phyloP scores from a whole-genome alignment of 2,797 vertebrate genomes.

The Brotula barbata region DNA sequence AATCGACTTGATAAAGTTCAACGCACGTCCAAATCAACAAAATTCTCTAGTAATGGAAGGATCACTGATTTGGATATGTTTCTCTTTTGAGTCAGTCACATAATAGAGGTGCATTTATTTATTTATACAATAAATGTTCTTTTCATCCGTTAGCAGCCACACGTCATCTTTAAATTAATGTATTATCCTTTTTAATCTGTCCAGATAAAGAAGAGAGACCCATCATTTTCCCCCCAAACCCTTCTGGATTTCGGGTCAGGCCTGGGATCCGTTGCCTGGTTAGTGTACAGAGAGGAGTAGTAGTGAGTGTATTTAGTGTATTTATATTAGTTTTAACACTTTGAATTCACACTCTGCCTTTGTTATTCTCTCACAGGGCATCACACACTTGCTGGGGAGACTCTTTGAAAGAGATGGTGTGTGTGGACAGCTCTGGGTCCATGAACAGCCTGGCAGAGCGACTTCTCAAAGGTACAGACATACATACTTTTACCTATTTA shows the following conservation, averaged over 20 bases:
- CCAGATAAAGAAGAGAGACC: slow-evolving; percentile 83
- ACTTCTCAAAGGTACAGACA: slow-evolving; percentile 81
- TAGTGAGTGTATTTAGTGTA: neutral
- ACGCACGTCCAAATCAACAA: no score
- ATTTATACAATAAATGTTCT: no score
- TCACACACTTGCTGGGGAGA: slow-evolving; percentile 82
- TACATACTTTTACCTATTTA: neutral
- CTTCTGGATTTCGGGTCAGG: slow-evolving; percentile 91
- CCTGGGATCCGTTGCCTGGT: slow-evolving; percentile 85
- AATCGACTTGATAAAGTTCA: no score
- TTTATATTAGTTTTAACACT: neutral
- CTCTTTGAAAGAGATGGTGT: slow-evolving; percentile 84
- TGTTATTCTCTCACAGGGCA: slow-evolving; percentile 75
- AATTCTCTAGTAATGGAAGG: no score
- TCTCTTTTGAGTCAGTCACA: no score
- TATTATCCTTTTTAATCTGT: neutral
- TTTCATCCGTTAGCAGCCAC: no score
- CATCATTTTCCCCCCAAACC: slow-evolving; percentile 81
- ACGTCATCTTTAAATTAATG: neutral
- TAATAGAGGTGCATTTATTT: no score
- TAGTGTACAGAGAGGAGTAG: slow-evolving; percentile 57
- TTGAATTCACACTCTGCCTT: neutral
- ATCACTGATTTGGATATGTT: no score
- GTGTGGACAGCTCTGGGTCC: slow-evolving; percentile 84
- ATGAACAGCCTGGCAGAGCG: slow-evolving; percentile 87